phyloP scores from a whole-genome alignment of 30 jellyfish, hydroid and myxozoan species.

The Aurelia coerulea region DNA sequence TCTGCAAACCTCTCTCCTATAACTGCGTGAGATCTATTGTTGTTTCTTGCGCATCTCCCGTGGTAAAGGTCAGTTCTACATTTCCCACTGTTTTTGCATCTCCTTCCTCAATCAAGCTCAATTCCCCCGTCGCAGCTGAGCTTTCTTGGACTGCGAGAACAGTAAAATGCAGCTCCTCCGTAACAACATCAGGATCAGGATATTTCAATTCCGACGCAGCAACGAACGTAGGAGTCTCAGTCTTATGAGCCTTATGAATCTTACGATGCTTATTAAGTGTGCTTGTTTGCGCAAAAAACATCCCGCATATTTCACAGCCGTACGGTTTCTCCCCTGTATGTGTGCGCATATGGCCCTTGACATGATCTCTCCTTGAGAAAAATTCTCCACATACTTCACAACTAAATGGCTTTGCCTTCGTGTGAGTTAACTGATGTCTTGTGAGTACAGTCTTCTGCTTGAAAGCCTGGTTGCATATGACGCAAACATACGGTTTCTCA shows the following conservation, averaged over 20 bases:
- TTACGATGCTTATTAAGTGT: conserved; percentile 17
- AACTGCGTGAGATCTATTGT: too few species aligned
- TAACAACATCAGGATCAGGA: neutral
- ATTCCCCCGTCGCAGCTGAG: too few species aligned
- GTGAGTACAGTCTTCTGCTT: conserved; percentile 2
- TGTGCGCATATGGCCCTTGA: neutral
- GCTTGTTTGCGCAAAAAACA: neutral
- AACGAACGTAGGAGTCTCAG: neutral
- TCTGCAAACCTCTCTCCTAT: too few species aligned
- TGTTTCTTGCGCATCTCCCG: too few species aligned
- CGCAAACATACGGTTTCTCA: conserved; percentile 28
- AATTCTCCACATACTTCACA: conserved; percentile 17
- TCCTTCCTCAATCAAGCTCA: too few species aligned
- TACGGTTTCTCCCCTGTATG: conserved; percentile 18
- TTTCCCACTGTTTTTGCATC: too few species aligned
- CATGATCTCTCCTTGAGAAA: neutral
- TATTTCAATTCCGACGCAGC: neutral
- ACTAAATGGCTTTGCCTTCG: neutral
- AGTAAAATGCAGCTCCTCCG: too few species aligned
- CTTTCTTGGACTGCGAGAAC: too few species aligned
- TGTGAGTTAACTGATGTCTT: neutral
- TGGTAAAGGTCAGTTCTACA: too few species aligned
- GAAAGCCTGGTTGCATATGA: conserved; percentile 33
- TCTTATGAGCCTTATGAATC: neutral
- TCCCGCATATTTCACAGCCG: neutral